Percentiles rank a stretch among this genome's conserved stretches.
These are phyloP conservation scores for Brachyhypopomus gauderio DNA, from an alignment of 2,113 vertebrate genomes.

Conservation along the genomic window DNA sequence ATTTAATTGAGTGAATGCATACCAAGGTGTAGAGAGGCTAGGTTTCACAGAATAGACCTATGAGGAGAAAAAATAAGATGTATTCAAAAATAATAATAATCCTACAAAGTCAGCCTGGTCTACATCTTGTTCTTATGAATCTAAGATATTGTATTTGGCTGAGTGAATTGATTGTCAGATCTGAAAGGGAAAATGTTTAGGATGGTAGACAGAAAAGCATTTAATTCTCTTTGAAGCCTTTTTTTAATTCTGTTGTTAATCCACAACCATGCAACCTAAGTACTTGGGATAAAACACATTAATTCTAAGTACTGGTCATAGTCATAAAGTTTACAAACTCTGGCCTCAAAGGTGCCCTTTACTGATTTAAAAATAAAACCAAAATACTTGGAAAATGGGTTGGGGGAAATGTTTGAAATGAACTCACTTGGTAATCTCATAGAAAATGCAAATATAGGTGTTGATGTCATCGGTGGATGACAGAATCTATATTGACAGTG, in stretches of 20 bases:
- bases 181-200: constrained; percentile 19
- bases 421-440: constrained; percentile 46
- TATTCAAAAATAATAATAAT: background rate
- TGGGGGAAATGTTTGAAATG: constrained; percentile 56
- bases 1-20: constrained; percentile 68
- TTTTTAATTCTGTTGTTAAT: constrained; percentile 50
- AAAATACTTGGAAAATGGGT: constrained; percentile 34
- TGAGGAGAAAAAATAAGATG: constrained; percentile 54
- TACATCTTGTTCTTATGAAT: background rate
- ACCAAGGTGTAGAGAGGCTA: constrained; percentile 56
- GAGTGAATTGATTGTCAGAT: constrained; percentile 44
- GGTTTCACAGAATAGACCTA: constrained; percentile 60
- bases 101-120: constrained; percentile 26
- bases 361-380: constrained; percentile 2
- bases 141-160: constrained; percentile 54
- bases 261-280: background rate
- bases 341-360: constrained; percentile 55
- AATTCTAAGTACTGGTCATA: constrained; percentile 43
- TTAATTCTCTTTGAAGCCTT: constrained; percentile 25
- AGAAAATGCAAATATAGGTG: constrained; percentile 43
- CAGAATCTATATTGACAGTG: constrained; percentile 49
- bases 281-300: constrained; percentile 32
- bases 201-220: background rate
- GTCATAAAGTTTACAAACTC: constrained; percentile 51
- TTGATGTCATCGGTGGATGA: constrained; percentile 57